Evolutionary conservation across 2,797 vertebrate genomes (phyloP), one percentile per base, ranked within the genome.

Genomic region (Austrolebias charrua): DNA sequence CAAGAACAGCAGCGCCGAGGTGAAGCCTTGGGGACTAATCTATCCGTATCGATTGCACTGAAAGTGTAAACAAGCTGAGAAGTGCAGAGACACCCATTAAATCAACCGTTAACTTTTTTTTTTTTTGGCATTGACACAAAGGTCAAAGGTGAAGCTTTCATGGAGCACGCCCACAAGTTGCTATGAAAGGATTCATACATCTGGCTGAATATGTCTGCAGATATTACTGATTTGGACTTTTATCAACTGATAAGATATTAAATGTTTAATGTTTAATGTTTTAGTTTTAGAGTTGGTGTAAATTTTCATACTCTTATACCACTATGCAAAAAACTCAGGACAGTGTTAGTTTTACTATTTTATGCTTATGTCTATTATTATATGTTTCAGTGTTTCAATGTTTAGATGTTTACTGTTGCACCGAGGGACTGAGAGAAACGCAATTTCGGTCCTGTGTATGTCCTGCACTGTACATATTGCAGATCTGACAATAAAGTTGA

Each of bases 141-240:
- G 7, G 13, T 48, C 12, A 62, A 51, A 58, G 7, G 13, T 48
- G 9, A 62, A 51, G 55, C 29, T 24, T 18, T 55, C n/a, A 38
- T 1, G 4, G 2, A 11, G 12, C 19, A 13, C 43, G 47, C 4
- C 6, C 10, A 29, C 2, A 18, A 33, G 29, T 11, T 50, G 9
- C 11, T 11, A 6, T 8, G 11, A 31, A 64, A 40, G 18, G 4
- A 20, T 11, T 20, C 9, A 12, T 14, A 13, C 11, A 48, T 31
- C 13, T 9, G 28, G 40, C 8, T n/a, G 16, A 33, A 40, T 10
- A 13, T 8, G 0, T 24, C 14, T 43, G n/a, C 51, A 49, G 0
- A 10, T 42, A 24, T 28, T 29, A 47, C 31, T 2, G 3, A 31
- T 20, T 31, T 20, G 12, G 13, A 33, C 15, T n/a, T 35, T 35